Conservation (phyloP, 1,140 invertebrate species). For the Eurosta solidaginis region DNA sequence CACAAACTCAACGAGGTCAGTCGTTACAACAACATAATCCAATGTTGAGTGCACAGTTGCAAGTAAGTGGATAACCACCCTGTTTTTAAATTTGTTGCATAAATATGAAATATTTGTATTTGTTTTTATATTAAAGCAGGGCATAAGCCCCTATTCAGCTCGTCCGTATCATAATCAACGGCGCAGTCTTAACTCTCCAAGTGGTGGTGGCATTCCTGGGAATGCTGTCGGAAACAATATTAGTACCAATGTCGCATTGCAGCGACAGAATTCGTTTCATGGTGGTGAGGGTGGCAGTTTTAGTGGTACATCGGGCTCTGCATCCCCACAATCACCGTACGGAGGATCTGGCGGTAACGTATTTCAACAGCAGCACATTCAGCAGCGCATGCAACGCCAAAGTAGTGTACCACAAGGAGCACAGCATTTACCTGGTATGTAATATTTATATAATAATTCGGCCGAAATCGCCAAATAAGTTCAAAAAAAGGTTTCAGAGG, state of each 20-base stretch:
- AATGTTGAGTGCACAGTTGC: slow-evolving; percentile 78
- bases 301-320: slow-evolving; percentile 51
- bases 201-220: slow-evolving; percentile 54
- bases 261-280: slow-evolving; percentile 57
- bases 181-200: slow-evolving; percentile 64
- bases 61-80: slow-evolving; percentile 63
- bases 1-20: slow-evolving; percentile 47
- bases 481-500: too few species aligned
- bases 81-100: background rate
- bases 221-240: background rate
- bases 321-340: slow-evolving; percentile 61
- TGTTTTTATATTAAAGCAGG: slow-evolving; percentile 38
- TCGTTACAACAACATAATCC: slow-evolving; percentile 73
- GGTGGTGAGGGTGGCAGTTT: slow-evolving; percentile 49
- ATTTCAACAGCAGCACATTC: slow-evolving; percentile 59
- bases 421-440: slow-evolving; percentile 71
- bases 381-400: slow-evolving; percentile 67
- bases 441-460: background rate
- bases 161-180: slow-evolving; percentile 54
- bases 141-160: slow-evolving; percentile 51
- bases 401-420: slow-evolving; percentile 69
- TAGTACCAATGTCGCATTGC: slow-evolving; percentile 39
- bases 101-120: background rate
- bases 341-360: slow-evolving; percentile 36
- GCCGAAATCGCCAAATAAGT: too few species aligned